A percentile compares a stretch with the other conserved stretches of the same genome.
Conservation (phyloP, 2,888 invertebrate genomes). For the Tiphia femorata region DNA sequence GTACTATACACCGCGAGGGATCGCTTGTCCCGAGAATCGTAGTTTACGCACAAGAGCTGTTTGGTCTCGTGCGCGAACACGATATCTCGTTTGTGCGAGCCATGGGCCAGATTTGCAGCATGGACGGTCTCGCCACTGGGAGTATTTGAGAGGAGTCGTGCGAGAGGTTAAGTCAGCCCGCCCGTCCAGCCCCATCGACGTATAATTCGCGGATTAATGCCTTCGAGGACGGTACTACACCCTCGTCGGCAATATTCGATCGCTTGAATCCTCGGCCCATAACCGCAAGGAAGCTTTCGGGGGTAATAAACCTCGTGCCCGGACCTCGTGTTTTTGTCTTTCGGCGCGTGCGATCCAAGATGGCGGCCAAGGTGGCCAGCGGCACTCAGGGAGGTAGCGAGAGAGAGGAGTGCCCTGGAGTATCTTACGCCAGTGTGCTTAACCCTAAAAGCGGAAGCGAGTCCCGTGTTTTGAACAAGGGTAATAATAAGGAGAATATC, state of each 20-base stretch:
- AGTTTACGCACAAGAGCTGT: not conserved
- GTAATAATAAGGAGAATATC: constrained; percentile 76
- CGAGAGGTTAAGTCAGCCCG: constrained; percentile 9
- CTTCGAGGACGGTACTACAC: constrained; percentile 6
- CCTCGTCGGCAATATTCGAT: constrained; percentile 20
- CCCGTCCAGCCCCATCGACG: not conserved
- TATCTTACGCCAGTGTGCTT: constrained; percentile 70
- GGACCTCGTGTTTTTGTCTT: constrained; percentile 59
- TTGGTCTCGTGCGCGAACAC: constrained; percentile 7
- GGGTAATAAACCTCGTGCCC: constrained; percentile 32
- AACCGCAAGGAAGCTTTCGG: not conserved
- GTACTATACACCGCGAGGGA: constrained; percentile 6
- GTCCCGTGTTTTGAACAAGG: constrained; percentile 51
- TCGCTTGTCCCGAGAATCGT: constrained; percentile 1
- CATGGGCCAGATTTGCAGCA: constrained; percentile 47
- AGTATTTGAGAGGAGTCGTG: constrained; percentile 14
- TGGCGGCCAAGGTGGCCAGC: constrained; percentile 70
- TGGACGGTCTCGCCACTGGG: constrained; percentile 26
- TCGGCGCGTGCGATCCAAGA: constrained; percentile 56
- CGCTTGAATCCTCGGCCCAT: constrained; percentile 24
- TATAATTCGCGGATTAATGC: constrained; percentile 24
- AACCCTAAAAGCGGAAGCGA: constrained; percentile 76
- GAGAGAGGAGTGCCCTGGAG: constrained; percentile 59
- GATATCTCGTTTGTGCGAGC: constrained; percentile 10
- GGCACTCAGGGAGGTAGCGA: constrained; percentile 57